phyloP scores from a whole-genome alignment of 53 echinoderm and acorn worm genomes.

The Pentamera pediparva region DNA sequence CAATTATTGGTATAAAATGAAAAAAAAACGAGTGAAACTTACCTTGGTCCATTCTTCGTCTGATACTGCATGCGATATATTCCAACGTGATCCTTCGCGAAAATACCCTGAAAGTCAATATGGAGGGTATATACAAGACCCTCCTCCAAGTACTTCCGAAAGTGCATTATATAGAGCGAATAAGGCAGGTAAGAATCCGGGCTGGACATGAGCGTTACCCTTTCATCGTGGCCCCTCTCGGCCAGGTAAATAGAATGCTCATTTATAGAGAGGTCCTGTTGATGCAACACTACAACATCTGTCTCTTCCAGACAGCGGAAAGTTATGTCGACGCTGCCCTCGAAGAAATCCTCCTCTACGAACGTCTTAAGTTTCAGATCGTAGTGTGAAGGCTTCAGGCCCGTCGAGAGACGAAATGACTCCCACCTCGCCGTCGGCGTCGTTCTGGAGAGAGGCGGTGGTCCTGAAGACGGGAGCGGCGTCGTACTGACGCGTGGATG shows the following conservation, averaged over 20 bases:
- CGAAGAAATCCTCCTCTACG: constrained; percentile 51
- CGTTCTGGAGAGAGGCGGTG: not conserved
- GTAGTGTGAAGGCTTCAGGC: constrained; percentile 62
- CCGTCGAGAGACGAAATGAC: constrained; percentile 64
- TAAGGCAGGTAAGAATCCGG: constrained; percentile 48
- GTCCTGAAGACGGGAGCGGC: not conserved
- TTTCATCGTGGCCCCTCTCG: not conserved
- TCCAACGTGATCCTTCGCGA: constrained; percentile 49
- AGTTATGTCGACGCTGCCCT: constrained; percentile 58
- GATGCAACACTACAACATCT: constrained; percentile 65
- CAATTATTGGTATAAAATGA: not conserved
- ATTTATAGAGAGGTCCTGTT: not conserved
- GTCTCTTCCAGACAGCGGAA: constrained; percentile 58
- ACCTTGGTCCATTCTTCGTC: constrained; percentile 38
- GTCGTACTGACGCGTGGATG: not conserved
- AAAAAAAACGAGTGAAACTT: constrained; percentile 18
- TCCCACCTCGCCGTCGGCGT: constrained; percentile 40
- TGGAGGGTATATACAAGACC: constrained; percentile 48
- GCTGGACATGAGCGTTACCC: not conserved
- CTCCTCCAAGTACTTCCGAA: constrained; percentile 29
- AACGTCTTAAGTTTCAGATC: constrained; percentile 53
- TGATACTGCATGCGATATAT: constrained; percentile 57
- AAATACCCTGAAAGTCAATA: constrained; percentile 46
- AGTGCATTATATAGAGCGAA: constrained; percentile 41
- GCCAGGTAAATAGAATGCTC: not conserved